Conservation (phyloP, 2,888 invertebrate genomes). For the Heliconius cydno region DNA sequence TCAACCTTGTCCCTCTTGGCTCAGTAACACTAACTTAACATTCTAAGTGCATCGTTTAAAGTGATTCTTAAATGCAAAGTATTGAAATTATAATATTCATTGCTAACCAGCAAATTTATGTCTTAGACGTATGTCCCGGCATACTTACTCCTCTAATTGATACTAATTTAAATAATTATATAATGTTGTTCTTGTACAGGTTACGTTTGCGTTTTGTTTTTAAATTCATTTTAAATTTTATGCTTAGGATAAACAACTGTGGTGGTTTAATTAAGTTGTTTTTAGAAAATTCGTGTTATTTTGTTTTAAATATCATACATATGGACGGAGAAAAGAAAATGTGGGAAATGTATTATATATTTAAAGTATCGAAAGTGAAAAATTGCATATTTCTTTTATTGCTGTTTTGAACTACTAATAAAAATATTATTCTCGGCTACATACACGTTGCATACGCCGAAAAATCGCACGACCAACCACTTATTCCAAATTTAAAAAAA, state of each 20-base stretch:
- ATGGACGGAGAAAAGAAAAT: not conserved
- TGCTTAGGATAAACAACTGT: not conserved
- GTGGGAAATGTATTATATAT: not conserved
- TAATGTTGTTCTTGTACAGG: conserved; percentile 7
- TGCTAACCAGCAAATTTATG: conserved; percentile 38
- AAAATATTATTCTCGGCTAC: too few species aligned
- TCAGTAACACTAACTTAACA: conserved; percentile 38
- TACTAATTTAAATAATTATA: conserved; percentile 15
- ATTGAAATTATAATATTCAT: conserved; percentile 50
- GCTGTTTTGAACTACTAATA: too few species aligned
- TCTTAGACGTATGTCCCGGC: conserved; percentile 14
- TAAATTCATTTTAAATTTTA: not conserved
- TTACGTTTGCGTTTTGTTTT: not conserved
- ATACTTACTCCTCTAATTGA: conserved; percentile 26
- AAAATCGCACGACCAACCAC: too few species aligned
- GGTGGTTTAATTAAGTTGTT: too few species aligned
- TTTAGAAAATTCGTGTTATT: too few species aligned
- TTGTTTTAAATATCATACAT: not conserved
- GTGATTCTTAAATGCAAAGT: conserved; percentile 47
- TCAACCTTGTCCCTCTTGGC: conserved; percentile 43
- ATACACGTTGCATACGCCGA: too few species aligned
- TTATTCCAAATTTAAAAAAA: too few species aligned
- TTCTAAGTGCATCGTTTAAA: conserved; percentile 43
- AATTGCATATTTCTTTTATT: too few species aligned
- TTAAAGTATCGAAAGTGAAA: too few species aligned